Percentiles rank a stretch among this genome's conserved stretches.
These are phyloP conservation scores for Sisyra terminalis DNA, from an alignment of 2,888 invertebrate genomes.

Conservation along the genomic window DNA sequence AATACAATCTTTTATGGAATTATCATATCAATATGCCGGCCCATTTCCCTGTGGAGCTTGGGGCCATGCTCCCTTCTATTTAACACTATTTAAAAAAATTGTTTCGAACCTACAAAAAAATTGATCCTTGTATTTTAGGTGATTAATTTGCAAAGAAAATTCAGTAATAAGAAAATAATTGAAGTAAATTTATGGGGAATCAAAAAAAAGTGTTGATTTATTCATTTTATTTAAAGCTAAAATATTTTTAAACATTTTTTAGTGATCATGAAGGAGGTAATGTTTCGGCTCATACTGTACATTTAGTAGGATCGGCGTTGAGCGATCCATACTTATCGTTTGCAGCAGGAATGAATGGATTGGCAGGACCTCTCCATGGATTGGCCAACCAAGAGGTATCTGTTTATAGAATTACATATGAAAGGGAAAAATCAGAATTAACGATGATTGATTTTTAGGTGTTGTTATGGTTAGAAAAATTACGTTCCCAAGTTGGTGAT, in stretches of 20 bases:
- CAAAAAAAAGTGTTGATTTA: not conserved
- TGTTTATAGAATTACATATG: constrained; percentile 4
- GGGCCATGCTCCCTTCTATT: too few relatives aligned
- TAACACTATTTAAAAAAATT: too few relatives aligned
- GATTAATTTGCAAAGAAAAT: not conserved
- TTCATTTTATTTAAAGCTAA: not conserved
- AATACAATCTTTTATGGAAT: too few relatives aligned
- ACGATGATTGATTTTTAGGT: constrained; percentile 44
- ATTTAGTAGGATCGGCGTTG: constrained; percentile 84
- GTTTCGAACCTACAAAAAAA: too few relatives aligned
- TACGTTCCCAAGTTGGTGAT: constrained; percentile 72
- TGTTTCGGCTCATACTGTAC: constrained; percentile 88
- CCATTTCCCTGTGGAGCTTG: too few relatives aligned
- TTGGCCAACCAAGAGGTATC: constrained; percentile 80
- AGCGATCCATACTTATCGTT: constrained; percentile 90
- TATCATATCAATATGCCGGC: too few relatives aligned
- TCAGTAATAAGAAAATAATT: not conserved
- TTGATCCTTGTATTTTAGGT: not conserved
- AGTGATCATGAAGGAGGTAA: constrained; percentile 96
- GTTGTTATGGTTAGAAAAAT: constrained; percentile 82
- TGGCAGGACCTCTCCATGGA: constrained; percentile 92
- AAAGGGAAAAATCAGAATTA: too few relatives aligned
- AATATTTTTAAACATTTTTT: constrained; percentile 12
- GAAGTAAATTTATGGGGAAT: not conserved
- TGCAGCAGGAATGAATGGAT: constrained; percentile 82